Evolutionary conservation across 2,797 vertebrate species (phyloP).

Genomic region (Trachops cirrhosus): DNA sequence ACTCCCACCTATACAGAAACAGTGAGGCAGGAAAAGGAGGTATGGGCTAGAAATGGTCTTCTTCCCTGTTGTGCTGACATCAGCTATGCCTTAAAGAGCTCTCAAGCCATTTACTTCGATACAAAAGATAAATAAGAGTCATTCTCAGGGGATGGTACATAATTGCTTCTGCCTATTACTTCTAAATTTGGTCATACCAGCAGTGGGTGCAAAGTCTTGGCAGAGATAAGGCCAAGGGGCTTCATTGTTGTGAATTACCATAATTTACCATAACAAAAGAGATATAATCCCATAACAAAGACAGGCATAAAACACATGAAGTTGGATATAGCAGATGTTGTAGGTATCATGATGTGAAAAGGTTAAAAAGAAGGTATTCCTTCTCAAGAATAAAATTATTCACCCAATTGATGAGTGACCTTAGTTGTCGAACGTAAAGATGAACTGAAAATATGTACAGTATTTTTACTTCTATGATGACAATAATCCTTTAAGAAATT

Average conservation of each 20-base stretch:
- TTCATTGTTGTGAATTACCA: background rate
- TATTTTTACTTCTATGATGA: slow-evolving; percentile 48
- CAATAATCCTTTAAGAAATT: slow-evolving; percentile 59
- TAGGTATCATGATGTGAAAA: slow-evolving; percentile 36
- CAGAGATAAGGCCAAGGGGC: background rate
- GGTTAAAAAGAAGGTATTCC: slow-evolving; percentile 22
- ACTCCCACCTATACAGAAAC: background rate
- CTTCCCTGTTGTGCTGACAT: background rate
- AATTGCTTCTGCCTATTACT: background rate
- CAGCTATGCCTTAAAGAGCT: background rate
- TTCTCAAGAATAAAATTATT: slow-evolving; percentile 46
- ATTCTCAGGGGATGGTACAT: background rate
- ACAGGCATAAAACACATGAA: background rate
- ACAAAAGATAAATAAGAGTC: background rate
- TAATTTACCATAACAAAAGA: background rate
- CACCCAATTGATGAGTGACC: slow-evolving; percentile 37
- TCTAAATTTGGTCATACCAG: background rate
- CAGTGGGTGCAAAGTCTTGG: background rate
- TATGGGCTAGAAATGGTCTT: background rate
- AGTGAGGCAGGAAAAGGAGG: background rate
- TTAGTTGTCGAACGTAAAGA: slow-evolving; percentile 58
- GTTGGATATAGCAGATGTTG: background rate
- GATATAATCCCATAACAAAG: background rate
- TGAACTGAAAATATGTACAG: background rate
- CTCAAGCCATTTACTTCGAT: background rate